phyloP scores from a whole-genome alignment of 2,888 invertebrate species.

The Dicranocentrus wangi region DNA sequence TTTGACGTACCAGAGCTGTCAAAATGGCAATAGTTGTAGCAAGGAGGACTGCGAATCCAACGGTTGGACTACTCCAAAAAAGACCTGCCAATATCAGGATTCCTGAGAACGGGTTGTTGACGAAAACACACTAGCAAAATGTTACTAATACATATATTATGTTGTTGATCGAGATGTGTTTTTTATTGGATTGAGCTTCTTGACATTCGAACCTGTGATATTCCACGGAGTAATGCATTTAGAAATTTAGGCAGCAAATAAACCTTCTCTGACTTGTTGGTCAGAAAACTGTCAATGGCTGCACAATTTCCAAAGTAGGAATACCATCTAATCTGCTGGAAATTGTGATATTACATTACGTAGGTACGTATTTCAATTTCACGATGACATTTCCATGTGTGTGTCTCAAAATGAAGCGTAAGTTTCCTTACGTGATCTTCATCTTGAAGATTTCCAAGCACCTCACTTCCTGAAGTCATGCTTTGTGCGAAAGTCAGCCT shows the following conservation, averaged over 20 bases:
- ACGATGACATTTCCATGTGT: no score
- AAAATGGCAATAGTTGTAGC: conserved; percentile 68
- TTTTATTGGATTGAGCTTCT: no score
- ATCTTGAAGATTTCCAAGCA: no score
- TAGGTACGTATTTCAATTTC: no score
- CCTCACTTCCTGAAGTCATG: no score
- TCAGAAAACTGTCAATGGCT: conserved; percentile 63
- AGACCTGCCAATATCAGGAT: conserved; percentile 75
- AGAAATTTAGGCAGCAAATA: conserved; percentile 74
- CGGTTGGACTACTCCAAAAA: conserved; percentile 72
- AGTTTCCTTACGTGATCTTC: no score
- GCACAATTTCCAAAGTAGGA: conserved; percentile 69
- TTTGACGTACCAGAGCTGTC: conserved; percentile 69
- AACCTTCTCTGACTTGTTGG: conserved; percentile 50
- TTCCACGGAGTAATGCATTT: conserved; percentile 75
- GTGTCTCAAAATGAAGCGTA: no score
- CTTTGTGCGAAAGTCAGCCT: no score
- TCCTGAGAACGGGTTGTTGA: conserved; percentile 76
- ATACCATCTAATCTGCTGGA: conserved; percentile 19
- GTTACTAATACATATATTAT: no score
- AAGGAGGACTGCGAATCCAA: conserved; percentile 67
- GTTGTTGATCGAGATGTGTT: no score
- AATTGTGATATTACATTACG: neutral
- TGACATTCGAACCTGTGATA: conserved; percentile 74
- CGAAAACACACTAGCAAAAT: conserved; percentile 75